Percentiles rank a stretch among this genome's conserved stretches.
Evolutionary conservation across 2,113 vertebrate genomes (phyloP).

Genomic region (Puffinus mauretanicus): DNA sequence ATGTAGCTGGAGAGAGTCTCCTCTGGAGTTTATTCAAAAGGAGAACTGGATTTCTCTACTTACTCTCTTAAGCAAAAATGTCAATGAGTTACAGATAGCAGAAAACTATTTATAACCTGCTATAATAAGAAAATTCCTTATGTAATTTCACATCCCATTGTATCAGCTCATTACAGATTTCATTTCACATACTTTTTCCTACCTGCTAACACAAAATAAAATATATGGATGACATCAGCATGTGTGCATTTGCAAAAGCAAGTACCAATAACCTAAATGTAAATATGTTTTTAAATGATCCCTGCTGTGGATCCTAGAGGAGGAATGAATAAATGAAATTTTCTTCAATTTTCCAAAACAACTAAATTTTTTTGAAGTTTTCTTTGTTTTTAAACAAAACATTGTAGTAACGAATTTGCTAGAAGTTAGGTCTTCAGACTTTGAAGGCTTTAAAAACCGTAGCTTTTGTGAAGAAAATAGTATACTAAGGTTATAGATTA

Average conservation of each 20-base stretch:
- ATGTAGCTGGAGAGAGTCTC: not conserved
- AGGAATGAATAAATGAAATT: not conserved
- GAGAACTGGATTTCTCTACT: not conserved
- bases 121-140: constrained; percentile 52
- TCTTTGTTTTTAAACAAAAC: not conserved
- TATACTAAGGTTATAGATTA: not conserved
- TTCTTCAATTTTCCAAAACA: not conserved
- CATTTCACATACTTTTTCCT: constrained; percentile 24
- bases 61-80: constrained; percentile 11
- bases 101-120: constrained; percentile 61
- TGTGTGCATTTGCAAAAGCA: constrained; percentile 46
- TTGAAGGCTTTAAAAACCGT: not conserved
- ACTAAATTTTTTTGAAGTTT: not conserved
- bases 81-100: constrained; percentile 17
- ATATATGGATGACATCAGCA: constrained; percentile 51
- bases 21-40: constrained; percentile 19
- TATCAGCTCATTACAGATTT: constrained; percentile 27
- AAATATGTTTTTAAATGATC: not conserved
- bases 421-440: not conserved
- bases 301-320: not conserved
- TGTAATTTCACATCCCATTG: constrained; percentile 59
- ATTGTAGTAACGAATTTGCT: not conserved
- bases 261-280: not conserved
- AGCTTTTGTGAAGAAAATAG: not conserved
- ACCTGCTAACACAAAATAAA: constrained; percentile 53